Conservation (phyloP, 2,888 invertebrate species). For the Hetaerina titia region DNA sequence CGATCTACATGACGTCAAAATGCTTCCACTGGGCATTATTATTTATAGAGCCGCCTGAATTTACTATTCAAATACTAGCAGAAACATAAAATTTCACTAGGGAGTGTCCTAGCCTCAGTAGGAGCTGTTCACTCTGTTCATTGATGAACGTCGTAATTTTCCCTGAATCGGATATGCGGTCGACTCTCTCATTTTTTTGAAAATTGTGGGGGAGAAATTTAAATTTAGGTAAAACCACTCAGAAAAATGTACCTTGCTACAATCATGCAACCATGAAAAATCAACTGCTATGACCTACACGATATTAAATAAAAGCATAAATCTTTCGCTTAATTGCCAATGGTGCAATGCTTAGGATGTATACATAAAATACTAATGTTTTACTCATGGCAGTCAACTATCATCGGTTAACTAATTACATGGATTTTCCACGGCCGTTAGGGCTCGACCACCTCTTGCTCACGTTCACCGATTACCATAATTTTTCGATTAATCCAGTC, state of each 20-base stretch:
- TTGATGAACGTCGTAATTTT: not conserved
- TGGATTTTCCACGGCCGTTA: constrained; percentile 35
- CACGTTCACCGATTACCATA: not conserved
- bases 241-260: not conserved
- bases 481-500: constrained; percentile 41
- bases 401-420: constrained; percentile 32
- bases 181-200: not conserved
- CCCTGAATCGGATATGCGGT: not conserved
- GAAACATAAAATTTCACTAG: not conserved
- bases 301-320: not conserved
- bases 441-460: not conserved
- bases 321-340: constrained; percentile 28
- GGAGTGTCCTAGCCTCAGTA: not conserved
- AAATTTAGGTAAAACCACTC: not conserved
- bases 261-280: not conserved
- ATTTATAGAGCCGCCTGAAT: not conserved
- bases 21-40: not conserved
- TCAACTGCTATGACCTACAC: not conserved
- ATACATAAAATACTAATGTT: not conserved
- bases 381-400: not conserved
- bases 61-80: not conserved
- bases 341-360: not conserved
- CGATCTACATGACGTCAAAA: constrained; percentile 47
- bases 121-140: not conserved
- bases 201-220: not conserved